These are phyloP conservation scores for Anabas testudineus DNA, from an alignment of 2,797 vertebrate genomes.

Conservation along the genomic window DNA sequence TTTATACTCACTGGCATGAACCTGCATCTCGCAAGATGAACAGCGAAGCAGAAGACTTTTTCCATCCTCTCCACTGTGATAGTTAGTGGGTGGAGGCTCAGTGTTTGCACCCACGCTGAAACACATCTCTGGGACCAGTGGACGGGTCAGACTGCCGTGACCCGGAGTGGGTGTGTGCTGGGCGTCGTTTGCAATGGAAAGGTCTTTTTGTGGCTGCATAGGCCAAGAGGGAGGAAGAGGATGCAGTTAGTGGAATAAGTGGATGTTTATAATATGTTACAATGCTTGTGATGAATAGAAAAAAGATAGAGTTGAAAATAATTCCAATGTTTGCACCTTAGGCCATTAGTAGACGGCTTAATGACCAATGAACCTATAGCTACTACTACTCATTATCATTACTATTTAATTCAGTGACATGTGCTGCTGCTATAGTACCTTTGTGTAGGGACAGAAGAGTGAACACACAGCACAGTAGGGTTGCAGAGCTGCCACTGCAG, in stretches of 20 bases:
- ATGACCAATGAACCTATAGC: neutral
- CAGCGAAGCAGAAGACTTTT: slow-evolving; percentile 92
- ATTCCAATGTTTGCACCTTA: neutral
- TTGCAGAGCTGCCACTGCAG: slow-evolving; percentile 87
- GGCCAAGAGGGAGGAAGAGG: neutral
- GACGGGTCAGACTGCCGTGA: slow-evolving; percentile 88
- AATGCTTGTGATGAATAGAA: too few species aligned
- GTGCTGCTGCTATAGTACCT: slow-evolving; percentile 80
- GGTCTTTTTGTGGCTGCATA: slow-evolving; percentile 53
- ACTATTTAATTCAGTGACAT: neutral
- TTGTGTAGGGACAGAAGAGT: slow-evolving; percentile 92
- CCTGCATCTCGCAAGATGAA: slow-evolving; percentile 91
- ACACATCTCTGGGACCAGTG: slow-evolving; percentile 97
- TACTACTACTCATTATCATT: neutral
- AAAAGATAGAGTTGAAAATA: neutral
- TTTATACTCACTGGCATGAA: slow-evolving; percentile 93
- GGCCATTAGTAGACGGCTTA: neutral
- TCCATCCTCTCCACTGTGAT: slow-evolving; percentile 91
- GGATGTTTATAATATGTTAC: neutral
- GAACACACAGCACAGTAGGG: slow-evolving; percentile 95
- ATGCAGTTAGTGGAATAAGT: neutral
- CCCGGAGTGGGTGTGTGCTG: slow-evolving; percentile 64
- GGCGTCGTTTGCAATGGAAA: slow-evolving; percentile 38
- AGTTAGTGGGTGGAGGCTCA: slow-evolving; percentile 91
- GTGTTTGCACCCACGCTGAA: slow-evolving; percentile 92